phyloP scores from a whole-genome alignment of 2,888 invertebrate species.

The Julus scanicus region DNA sequence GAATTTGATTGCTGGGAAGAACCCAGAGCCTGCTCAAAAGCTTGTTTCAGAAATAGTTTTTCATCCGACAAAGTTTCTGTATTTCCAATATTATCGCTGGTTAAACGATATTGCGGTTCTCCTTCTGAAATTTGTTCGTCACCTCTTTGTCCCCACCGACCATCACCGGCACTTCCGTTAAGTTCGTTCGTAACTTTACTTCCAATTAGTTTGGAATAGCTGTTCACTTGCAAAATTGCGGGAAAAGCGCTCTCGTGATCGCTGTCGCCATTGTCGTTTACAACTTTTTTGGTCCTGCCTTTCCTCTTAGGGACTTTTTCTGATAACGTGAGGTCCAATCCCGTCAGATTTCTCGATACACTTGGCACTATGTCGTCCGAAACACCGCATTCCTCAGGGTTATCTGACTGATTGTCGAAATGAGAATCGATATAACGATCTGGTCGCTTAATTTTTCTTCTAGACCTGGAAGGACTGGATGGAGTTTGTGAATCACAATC shows the following conservation, averaged over 20 bases:
- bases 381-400: neutral
- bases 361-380: neutral
- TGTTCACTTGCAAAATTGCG: neutral
- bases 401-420: neutral
- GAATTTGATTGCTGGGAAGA: neutral
- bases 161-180: neutral
- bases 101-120: neutral
- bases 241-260: neutral
- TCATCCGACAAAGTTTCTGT: neutral
- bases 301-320: neutral
- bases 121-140: neutral
- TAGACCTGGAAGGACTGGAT: neutral
- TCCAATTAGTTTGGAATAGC: neutral
- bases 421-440: constrained; percentile 1
- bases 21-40: neutral
- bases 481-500: neutral
- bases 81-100: neutral
- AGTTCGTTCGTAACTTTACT: neutral
- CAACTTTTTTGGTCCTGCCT: neutral
- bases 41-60: neutral
- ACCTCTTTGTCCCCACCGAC: neutral
- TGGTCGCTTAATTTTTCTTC: constrained; percentile 1
- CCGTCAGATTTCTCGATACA: neutral
- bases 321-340: neutral
- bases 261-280: neutral